phyloP scores from a whole-genome alignment of 2,113 vertebrate species.

The Callipepla squamata region DNA sequence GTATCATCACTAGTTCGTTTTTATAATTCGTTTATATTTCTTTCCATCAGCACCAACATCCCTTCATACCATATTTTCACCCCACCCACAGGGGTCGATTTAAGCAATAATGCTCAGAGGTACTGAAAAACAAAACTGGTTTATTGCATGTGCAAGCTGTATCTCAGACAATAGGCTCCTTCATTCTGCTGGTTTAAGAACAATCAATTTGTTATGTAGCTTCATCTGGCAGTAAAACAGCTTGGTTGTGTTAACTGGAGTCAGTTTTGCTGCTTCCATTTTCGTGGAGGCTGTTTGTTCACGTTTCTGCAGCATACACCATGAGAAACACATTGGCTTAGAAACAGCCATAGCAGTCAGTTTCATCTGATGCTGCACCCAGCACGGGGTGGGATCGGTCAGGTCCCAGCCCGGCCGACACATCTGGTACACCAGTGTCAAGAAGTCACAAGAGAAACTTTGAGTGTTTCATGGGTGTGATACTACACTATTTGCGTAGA shows the following conservation, averaged over 20 bases:
- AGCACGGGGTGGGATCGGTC: background rate
- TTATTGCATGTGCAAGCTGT: background rate
- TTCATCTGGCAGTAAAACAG: slow-evolving; percentile 2
- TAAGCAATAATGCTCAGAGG: slow-evolving; percentile 84
- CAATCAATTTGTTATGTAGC: background rate
- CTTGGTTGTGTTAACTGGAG: background rate
- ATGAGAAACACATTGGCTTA: background rate
- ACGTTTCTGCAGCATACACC: background rate
- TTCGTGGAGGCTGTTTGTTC: slow-evolving; percentile 12
- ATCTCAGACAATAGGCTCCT: background rate
- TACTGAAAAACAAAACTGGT: background rate
- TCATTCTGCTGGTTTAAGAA: background rate
- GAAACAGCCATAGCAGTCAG: background rate
- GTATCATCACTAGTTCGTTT: slow-evolving; percentile 80
- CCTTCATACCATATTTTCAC: slow-evolving; percentile 79
- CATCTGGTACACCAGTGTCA: background rate
- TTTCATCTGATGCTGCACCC: background rate
- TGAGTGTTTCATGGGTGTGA: background rate
- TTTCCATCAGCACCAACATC: slow-evolving; percentile 80
- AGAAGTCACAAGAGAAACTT: background rate
- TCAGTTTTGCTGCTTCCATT: background rate
- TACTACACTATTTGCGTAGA: background rate
- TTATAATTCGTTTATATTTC: slow-evolving; percentile 76
- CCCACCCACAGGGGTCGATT: slow-evolving; percentile 95
- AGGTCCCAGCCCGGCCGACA: background rate